Evolutionary conservation across 53 echinoderm and acorn worm genomes (phyloP), one percentile per base, ranked within the genome.

Genomic region (Patiria pectinifera): DNA sequence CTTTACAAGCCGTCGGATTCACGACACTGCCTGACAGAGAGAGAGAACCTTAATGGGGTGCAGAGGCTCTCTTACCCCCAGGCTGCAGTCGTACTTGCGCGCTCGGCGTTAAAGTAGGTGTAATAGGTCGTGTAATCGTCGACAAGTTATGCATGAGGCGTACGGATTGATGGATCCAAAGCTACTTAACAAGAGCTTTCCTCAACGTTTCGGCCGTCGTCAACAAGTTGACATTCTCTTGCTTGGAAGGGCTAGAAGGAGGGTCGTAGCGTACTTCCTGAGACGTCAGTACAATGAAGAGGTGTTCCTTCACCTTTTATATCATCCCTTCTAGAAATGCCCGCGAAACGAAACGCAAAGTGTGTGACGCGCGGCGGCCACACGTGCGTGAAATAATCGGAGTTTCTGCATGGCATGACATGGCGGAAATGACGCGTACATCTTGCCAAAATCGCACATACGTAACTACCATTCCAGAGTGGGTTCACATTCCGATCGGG

Each of bases 121-220:
- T 85, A 85, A 71, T 85, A 85, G 70, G n/a, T 75, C 85, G 85
- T 85, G 85, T 85, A 85, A 69, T 85, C n/a, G 75, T 58, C 9
- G 26, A 48, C 48, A 79, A 45, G 47, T 22, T 79, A 76, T 76
- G 47, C 80, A 79, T 11, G 19, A 79, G 43, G 46, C 80, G 80
- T 79, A 10, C 18, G 44, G 47, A 46, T 79, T 46, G 48, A 79
- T 46, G 19, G 80, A 45, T 18, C 80, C 46, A 5, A 10, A 45
- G 12, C 47, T 14, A 4, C 7, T 47, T 79, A 45, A 79, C 22
- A 45, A 79, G 80, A 47, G 80, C 48, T 23, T 14, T 47, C 44
- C 11, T 47, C 80, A 18, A 3, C 80, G 11, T 76, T 76, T 24
- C 80, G 11, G 80, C 4, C 43, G 80, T 45, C 4, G 47, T 79